Base-by-base conservation (phyloP, 2,888 invertebrate genomes). In the Eristalis pertinax region DNA sequence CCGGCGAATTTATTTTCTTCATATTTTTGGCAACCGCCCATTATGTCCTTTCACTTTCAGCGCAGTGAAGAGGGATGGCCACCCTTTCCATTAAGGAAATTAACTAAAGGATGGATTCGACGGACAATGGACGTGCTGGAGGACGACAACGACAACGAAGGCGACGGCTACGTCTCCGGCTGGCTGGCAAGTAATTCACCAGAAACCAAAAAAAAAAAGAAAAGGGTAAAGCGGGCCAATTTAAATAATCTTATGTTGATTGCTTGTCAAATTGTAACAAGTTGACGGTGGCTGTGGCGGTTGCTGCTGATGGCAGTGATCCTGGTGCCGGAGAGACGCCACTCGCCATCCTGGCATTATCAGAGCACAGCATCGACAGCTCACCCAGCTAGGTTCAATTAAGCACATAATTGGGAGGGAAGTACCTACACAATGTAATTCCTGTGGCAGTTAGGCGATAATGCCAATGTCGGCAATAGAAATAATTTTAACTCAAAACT, bases 241-340 rank as follows among this genome's bases (percentile, higher is more conserved):
- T 87, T 84, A 79, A 87, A 80, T 84, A 87, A 84, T 84, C 84
- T 80, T 50, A 79, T 76, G 76, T 87, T 84, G 84, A 87, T 87
- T 87, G 79, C 87, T 84, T 84, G 79, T 87, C 79, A 84, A 84
- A 79, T 80, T 80, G 84, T 87, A 70, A 79, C 77, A 68, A 74
- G 69, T 74, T 82, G 69, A 86, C 65, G 62, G 56, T 24, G 38
- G 38, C 35, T 38, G 22, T 41, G 15, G 35, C 65, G 56, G 41
- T n/a, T 56, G 35, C 4, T 50, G 50, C 19, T 19, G 50, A 19
- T 50, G 50, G 50, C 50, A 50, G 50, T 19, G 50, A 50, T 50
- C 19, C 50, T 50, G 50, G 50, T 8, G 50, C 50, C 50, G 19
- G 0, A 2, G 50, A 19, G n/a, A n/a, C 19, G 50, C 26, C 26